These are phyloP conservation scores for Mesoclemmys tuberculata DNA, from an alignment of 2,113 vertebrate species.

Conservation along the genomic window DNA sequence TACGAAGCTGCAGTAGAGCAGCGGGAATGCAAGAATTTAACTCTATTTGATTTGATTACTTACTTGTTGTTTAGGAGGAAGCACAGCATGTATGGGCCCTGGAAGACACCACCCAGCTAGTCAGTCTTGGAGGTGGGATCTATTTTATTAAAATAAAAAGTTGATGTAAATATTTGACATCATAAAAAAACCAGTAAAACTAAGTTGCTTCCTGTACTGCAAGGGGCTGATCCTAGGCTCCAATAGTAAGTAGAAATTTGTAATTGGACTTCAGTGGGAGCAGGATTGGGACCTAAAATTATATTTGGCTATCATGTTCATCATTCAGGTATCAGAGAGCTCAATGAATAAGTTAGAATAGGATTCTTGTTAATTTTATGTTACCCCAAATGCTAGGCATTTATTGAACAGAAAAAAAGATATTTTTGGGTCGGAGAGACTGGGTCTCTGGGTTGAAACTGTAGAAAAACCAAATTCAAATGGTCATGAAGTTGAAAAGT, in stretches of 20 bases:
- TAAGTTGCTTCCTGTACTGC: slow-evolving; percentile 30
- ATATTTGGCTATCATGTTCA: neutral
- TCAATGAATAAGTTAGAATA: neutral
- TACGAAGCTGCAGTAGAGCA: slow-evolving; percentile 33
- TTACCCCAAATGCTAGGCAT: neutral
- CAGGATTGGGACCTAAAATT: neutral
- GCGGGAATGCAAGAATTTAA: slow-evolving; percentile 49
- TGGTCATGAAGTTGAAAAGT: neutral
- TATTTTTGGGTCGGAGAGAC: neutral
- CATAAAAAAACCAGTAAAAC: slow-evolving; percentile 38
- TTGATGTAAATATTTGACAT: slow-evolving; percentile 56
- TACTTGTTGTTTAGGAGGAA: slow-evolving; percentile 50
- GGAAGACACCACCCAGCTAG: slow-evolving; percentile 44
- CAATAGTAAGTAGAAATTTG: neutral
- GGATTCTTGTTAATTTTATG: neutral
- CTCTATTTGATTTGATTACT: slow-evolving; percentile 51
- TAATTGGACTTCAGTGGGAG: neutral
- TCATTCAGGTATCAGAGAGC: neutral
- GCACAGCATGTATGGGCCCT: slow-evolving; percentile 54
- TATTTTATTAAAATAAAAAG: neutral
- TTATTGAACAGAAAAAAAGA: neutral
- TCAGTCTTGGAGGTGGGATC: slow-evolving; percentile 11
- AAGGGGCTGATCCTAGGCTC: neutral
- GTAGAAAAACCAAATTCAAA: neutral
- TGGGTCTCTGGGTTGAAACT: neutral